Evolutionary conservation across 1,140 invertebrate genomes (phyloP), one percentile per base, ranked within the genome.

Genomic region (Meloidogyne hapla): DNA sequence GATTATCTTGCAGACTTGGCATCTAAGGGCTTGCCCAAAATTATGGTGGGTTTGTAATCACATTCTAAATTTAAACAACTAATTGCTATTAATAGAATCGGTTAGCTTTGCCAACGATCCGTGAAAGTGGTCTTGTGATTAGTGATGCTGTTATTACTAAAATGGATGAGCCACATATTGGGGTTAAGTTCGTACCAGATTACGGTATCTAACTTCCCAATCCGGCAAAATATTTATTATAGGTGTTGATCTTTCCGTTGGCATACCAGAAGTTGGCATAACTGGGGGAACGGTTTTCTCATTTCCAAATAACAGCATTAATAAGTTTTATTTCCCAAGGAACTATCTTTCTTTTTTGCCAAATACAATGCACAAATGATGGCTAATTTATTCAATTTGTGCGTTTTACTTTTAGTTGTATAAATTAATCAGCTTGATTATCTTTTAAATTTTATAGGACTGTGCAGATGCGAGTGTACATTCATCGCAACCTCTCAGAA

Each of bases 91-190:
- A 21, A 26, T 48, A 73, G 71, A 79, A 83, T 33, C 80, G 80
- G 21, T 84, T 81, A 82, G 81, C 84, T 38, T 64, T 81, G 64
- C 80, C 80, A 12, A 83, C 69, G 6, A 81, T 81, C 8, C 68
- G 80, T 38, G 80, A 81, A 48, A 81, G 81, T 38, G 69, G 73
- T 3, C 63, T 81, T n/a, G 40, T 64, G 15, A 26, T 81, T n/a
- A 78, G 56, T 40, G 81, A 81, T 62, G 80, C 80, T 18, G 80
- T 81, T 18, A 83, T 81, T 21, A 81, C 80, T 2, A 63, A 66
- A 26, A 61, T 81, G n/a, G 61, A 64, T 23, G 48, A 68, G n/a
- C 80, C 80, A n/a, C 25, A 81, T n/a, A 81, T 81, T 69, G 45
- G 26, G 9, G 80, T 81, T 1, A 82, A 81, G 28, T 81, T 81